phyloP scores from a whole-genome alignment of 2,113 vertebrate genomes.

The Empidonax traillii region DNA sequence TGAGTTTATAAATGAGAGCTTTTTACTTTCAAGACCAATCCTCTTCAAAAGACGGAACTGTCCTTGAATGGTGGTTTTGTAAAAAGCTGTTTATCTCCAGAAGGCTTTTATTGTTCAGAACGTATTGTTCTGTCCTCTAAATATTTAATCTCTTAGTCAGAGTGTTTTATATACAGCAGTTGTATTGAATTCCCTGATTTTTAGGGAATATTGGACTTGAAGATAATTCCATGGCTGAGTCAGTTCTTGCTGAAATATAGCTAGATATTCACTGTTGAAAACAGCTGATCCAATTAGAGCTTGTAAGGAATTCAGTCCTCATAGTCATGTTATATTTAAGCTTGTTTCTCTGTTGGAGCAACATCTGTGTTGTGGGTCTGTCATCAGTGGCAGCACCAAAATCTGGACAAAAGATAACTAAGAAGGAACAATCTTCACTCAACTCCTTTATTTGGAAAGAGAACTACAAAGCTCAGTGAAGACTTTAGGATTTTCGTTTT shows the following conservation, averaged over 20 bases:
- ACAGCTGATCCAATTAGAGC: not conserved
- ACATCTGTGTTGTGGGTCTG: not conserved
- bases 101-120: not conserved
- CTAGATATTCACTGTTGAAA: not conserved
- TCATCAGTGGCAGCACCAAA: not conserved
- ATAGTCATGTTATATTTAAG: not conserved
- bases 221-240: not conserved
- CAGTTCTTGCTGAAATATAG: not conserved
- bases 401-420: not conserved
- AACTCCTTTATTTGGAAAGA: not conserved
- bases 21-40: constrained; percentile 32
- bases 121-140: not conserved
- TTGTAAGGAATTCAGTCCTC: not conserved
- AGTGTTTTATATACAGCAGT: not conserved
- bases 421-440: not conserved
- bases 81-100: not conserved
- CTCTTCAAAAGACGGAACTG: not conserved
- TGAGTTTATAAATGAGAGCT: constrained; percentile 34
- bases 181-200: constrained; percentile 1
- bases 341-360: not conserved
- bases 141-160: not conserved
- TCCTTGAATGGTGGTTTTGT: constrained; percentile 14
- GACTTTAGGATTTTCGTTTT: not conserved
- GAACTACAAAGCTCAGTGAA: not conserved
- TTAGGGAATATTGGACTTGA: not conserved